phyloP scores from a whole-genome alignment of 2,797 vertebrate genomes.

The Sebastes cheni region DNA sequence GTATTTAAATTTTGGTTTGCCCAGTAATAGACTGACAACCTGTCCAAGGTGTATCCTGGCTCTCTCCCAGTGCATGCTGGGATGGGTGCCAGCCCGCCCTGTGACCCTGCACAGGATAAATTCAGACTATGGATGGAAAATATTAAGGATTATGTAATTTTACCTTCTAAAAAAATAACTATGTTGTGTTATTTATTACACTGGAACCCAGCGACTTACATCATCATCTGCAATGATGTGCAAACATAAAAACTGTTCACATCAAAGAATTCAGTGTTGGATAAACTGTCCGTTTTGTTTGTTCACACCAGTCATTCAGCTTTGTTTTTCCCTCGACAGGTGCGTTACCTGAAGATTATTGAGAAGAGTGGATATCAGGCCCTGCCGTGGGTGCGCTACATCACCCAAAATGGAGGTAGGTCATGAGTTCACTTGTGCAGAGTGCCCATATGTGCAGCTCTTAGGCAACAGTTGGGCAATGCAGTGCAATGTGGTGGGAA shows the following conservation, averaged over 20 bases:
- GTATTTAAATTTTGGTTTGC: background rate
- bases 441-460: slow-evolving; percentile 64
- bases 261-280: background rate
- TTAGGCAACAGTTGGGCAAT: slow-evolving; percentile 84
- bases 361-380: slow-evolving; percentile 98
- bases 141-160: background rate
- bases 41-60: background rate
- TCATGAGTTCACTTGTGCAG: slow-evolving; percentile 33
- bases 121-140: background rate
- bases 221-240: background rate
- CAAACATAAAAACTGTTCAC: background rate
- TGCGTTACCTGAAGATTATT: slow-evolving; percentile 97
- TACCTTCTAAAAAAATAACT: background rate
- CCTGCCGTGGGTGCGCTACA: slow-evolving; percentile 95
- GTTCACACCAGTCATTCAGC: background rate
- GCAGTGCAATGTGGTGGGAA: slow-evolving; percentile 73
- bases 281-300: background rate
- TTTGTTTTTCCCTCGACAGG: slow-evolving; percentile 73
- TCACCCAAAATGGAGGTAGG: slow-evolving; percentile 96
- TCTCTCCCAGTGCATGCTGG: background rate
- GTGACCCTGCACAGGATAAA: background rate
- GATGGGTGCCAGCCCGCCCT: background rate
- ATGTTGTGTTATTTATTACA: background rate
- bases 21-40: background rate
- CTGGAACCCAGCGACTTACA: background rate